phyloP scores from a whole-genome alignment of 2,888 invertebrate genomes.

The Dioctria rufipes region DNA sequence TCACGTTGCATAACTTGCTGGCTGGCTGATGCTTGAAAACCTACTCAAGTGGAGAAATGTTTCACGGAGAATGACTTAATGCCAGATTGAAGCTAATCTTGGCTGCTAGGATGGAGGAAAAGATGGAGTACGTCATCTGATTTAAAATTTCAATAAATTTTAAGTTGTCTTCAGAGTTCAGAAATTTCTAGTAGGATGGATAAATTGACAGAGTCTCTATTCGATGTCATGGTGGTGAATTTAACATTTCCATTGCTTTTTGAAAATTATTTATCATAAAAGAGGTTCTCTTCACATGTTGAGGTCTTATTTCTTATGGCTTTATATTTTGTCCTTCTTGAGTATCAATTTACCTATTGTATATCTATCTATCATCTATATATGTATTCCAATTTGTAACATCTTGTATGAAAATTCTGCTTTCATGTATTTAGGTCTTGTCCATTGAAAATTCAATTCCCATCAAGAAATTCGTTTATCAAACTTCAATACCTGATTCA shows the following conservation, averaged over 20 bases:
- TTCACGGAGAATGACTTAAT: conserved; percentile 35
- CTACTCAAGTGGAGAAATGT: conserved; percentile 34
- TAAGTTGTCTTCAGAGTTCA: not conserved
- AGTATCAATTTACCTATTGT: too few relatives aligned
- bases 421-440: not conserved
- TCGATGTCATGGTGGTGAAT: too few relatives aligned
- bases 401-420: not conserved
- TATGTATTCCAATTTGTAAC: not conserved
- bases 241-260: not conserved
- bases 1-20: conserved; percentile 44
- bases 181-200: conserved; percentile 6
- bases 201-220: too few relatives aligned
- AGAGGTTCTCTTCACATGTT: not conserved
- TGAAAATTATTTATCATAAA: not conserved
- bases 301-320: not conserved
- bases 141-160: conserved; percentile 46
- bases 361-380: too few relatives aligned
- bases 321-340: not conserved
- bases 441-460: conserved; percentile 18
- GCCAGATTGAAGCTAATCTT: conserved; percentile 20
- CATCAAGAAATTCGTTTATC: conserved; percentile 20
- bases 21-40: conserved; percentile 21
- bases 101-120: conserved; percentile 16
- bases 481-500: conserved; percentile 31
- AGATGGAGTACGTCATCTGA: conserved; percentile 38